Percentiles rank a stretch among this genome's conserved stretches.
Evolutionary conservation across 2,113 vertebrate genomes (phyloP).

Genomic region (Scortum barcoo): DNA sequence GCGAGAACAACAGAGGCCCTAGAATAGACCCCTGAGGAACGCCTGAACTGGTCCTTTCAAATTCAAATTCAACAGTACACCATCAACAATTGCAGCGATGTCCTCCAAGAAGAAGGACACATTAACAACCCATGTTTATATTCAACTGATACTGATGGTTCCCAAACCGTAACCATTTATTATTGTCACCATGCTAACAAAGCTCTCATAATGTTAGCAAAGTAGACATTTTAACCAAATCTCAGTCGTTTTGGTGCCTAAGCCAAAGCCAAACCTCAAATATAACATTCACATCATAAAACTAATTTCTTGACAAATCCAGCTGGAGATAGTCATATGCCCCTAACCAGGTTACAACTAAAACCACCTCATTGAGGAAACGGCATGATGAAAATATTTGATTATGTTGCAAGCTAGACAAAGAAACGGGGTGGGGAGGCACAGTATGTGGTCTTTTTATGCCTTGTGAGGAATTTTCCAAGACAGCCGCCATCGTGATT

Average conservation of each 20-base stretch:
- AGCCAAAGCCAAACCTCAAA: too few relatives aligned
- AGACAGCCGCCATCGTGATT: conserved; percentile 23
- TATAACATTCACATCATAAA: too few relatives aligned
- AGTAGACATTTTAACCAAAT: background rate
- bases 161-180: too few relatives aligned
- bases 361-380: background rate
- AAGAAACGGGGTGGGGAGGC: too few relatives aligned
- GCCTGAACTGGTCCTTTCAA: too few relatives aligned
- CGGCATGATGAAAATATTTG: too few relatives aligned
- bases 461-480: conserved; percentile 21
- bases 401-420: too few relatives aligned
- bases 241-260: too few relatives aligned
- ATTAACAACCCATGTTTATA: background rate
- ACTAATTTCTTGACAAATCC: background rate
- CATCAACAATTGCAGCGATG: too few relatives aligned
- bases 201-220: background rate
- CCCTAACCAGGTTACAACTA: background rate
- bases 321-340: background rate
- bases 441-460: background rate
- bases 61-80: background rate
- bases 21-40: background rate
- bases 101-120: background rate
- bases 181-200: background rate
- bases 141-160: too few relatives aligned
- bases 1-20: background rate